Evolutionary conservation across 1,140 invertebrate genomes (phyloP).

Genomic region (Carcinoscorpius rotundicauda): DNA sequence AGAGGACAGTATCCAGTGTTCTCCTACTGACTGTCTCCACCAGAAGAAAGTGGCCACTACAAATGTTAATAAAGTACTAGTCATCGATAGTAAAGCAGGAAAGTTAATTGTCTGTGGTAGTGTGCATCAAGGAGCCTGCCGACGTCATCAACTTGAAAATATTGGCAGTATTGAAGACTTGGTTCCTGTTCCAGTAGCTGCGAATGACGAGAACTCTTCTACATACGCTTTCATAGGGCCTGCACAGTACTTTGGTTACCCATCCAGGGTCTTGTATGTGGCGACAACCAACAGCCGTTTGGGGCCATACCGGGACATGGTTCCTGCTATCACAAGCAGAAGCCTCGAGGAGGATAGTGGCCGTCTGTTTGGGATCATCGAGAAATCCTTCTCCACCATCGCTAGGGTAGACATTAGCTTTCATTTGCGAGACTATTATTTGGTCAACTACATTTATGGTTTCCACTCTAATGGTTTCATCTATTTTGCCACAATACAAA

Average conservation of each 20-base stretch:
- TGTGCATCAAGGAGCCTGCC: constrained; percentile 71
- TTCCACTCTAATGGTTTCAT: constrained; percentile 88
- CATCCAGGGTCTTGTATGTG: constrained; percentile 66
- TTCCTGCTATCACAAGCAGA: constrained; percentile 80
- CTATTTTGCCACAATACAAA: constrained; percentile 92
- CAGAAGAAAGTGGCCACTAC: constrained; percentile 48
- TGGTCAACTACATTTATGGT: constrained; percentile 91
- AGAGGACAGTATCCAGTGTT: constrained; percentile 71
- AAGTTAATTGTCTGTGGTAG: constrained; percentile 79
- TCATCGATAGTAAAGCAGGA: constrained; percentile 67
- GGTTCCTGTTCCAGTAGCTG: constrained; percentile 66
- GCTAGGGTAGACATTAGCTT: constrained; percentile 80
- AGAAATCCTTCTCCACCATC: constrained; percentile 43
- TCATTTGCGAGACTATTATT: constrained; percentile 71
- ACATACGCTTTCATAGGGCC: constrained; percentile 91
- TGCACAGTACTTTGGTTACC: constrained; percentile 57
- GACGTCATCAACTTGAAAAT: constrained; percentile 67
- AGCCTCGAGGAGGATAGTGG: constrained; percentile 58
- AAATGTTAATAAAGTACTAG: constrained; percentile 82
- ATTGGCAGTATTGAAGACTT: constrained; percentile 61
- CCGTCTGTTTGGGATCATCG: constrained; percentile 60
- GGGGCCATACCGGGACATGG: constrained; percentile 79
- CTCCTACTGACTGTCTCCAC: constrained; percentile 59
- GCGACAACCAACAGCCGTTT: constrained; percentile 86
- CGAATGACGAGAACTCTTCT: constrained; percentile 79